Evolutionary conservation across 2,113 vertebrate species (phyloP).

Genomic region (Platanista minor): DNA sequence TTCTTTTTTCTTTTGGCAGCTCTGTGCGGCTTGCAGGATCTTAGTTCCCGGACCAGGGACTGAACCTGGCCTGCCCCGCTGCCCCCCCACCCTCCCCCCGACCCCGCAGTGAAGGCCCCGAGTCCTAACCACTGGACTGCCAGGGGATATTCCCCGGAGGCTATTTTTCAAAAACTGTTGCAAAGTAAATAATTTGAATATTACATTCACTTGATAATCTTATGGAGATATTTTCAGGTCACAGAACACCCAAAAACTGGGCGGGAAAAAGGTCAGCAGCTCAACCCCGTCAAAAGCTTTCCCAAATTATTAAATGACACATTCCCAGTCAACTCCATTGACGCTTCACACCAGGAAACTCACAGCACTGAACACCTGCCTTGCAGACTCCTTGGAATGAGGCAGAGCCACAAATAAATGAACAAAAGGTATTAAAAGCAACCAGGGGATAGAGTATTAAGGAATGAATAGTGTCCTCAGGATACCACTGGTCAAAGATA

Average conservation of each 20-base stretch:
- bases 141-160: not conserved
- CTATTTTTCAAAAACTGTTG: not conserved
- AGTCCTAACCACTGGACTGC: no score
- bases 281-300: not conserved
- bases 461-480: not conserved
- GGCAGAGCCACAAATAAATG: not conserved
- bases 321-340: not conserved
- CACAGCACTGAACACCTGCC: not conserved
- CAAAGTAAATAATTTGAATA: not conserved
- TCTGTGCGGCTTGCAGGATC: no score
- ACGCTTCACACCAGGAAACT: not conserved
- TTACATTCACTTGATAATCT: not conserved
- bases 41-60: no score
- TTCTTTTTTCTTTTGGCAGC: no score
- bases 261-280: not conserved
- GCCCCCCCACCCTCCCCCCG: rapidly evolving
- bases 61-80: no score
- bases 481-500: not conserved
- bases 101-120: no score
- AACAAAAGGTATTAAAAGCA: not conserved
- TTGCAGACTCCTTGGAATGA: not conserved
- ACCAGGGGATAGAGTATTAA: not conserved
- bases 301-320: not conserved
- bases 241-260: not conserved
- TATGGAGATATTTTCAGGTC: not conserved